Conservation (phyloP, 1,140 invertebrate genomes). For the Trichonephila inaurata region DNA sequence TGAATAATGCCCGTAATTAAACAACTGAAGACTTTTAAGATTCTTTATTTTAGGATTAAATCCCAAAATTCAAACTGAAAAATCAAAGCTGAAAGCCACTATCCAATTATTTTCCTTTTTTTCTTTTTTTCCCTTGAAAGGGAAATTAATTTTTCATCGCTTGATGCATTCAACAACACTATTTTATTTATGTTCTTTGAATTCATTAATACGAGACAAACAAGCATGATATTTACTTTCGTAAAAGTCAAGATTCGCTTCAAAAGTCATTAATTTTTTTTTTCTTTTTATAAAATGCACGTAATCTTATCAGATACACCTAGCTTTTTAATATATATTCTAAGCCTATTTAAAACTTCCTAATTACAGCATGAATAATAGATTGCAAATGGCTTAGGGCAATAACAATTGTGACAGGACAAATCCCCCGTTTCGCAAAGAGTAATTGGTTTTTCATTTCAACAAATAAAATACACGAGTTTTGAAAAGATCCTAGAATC, state of each 20-base stretch:
- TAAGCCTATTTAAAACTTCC: slow-evolving; percentile 11
- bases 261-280: slow-evolving; percentile 17
- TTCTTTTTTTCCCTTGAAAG: not conserved
- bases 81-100: not conserved
- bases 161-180: not conserved
- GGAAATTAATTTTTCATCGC: slow-evolving; percentile 20
- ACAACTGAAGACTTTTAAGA: not conserved
- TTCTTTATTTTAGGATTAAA: not conserved
- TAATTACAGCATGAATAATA: slow-evolving; percentile 22
- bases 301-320: not conserved
- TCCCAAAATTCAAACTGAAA: not conserved
- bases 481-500: not conserved
- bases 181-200: not conserved
- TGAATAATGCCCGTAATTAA: slow-evolving; percentile 11
- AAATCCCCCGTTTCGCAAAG: not conserved
- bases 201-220: slow-evolving; percentile 13
- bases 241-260: not conserved
- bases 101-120: not conserved
- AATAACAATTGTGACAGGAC: slow-evolving; percentile 12
- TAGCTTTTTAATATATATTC: not conserved
- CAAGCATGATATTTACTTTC: not conserved
- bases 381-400: slow-evolving; percentile 19
- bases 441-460: slow-evolving; percentile 33
- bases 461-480: not conserved
- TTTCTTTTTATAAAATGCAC: not conserved